phyloP scores from a whole-genome alignment of 1,140 invertebrate species.

The Centruroides vittatus region DNA sequence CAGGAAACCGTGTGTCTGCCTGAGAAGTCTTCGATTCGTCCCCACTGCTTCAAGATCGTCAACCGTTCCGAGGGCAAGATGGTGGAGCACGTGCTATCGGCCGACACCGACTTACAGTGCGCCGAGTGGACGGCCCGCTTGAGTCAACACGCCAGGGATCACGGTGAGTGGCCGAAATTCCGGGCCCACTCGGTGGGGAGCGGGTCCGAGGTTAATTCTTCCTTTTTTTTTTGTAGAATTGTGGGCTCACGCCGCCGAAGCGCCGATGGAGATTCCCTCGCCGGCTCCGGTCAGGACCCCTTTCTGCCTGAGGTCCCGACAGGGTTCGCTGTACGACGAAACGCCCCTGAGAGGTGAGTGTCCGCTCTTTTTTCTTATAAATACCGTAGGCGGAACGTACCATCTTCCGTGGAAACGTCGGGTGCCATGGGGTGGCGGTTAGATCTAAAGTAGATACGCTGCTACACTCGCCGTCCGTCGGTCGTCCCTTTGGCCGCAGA shows the following conservation, averaged over 20 bases:
- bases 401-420: too few species aligned
- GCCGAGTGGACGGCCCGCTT: neutral
- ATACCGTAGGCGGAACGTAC: too few species aligned
- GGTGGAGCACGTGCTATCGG: neutral
- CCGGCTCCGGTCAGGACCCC: constrained; percentile 34
- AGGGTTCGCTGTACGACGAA: constrained; percentile 45
- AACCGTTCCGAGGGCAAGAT: too few species aligned
- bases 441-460: too few species aligned
- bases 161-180: neutral
- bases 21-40: too few species aligned
- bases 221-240: constrained; percentile 23
- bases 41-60: too few species aligned
- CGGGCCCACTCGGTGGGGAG: too few species aligned
- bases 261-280: constrained; percentile 41
- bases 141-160: neutral
- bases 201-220: too few species aligned
- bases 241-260: constrained; percentile 47
- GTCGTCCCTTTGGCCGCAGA: too few species aligned
- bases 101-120: constrained; percentile 1
- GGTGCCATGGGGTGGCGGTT: too few species aligned
- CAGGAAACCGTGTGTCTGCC: too few species aligned
- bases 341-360: constrained; percentile 39
- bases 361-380: neutral
- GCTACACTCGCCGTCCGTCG: too few species aligned
- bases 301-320: constrained; percentile 33